Evolutionary conservation across 2,113 vertebrate species (phyloP), one percentile per base, ranked within the genome.

Genomic region (Gopherus evgoodei): DNA sequence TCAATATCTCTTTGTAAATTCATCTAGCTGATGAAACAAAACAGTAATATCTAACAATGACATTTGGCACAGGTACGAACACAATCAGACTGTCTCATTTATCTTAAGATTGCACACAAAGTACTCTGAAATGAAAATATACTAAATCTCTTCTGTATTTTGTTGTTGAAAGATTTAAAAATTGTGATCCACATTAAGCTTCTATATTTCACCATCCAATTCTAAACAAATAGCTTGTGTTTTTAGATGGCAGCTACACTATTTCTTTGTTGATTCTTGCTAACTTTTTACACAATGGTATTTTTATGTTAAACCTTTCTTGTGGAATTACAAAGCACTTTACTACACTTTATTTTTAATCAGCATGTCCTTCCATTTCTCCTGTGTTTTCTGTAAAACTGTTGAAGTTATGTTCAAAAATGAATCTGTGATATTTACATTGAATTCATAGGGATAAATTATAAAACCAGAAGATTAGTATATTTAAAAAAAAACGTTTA

Each of bases 21-120:
- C 95, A 95, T 97, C 94, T 96, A 95, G 86, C 90, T 97, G 96
- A 96, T 97, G 96, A 98, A 98, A 97, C 97, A 97, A 97, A 97
- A 80, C 96, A 97, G 97, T 93, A 96, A 97, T 95, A 97, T 96
- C 95, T 95, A 95, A 92, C 21, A 84, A 96, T 97, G 95, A 93
- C 2, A 0, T 96, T 90, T 97, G 96, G 97, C 96, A 95, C 96
- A 90, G 92, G 90, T 96, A 98, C 94, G 97, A 96, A 97, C 90
- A 94, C 95, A 96, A 94, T 97, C 96, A 91, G 93, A 76, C 84
- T 91, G 90, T 94, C 93, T 31, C 96, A 97, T 98, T 97, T 96
- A 97, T 98, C 95, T 97, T 91, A 52, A 87, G 78, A 94, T 88
- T 93, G 94, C 96, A 96, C 93, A 89, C 88, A 95, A 96, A 95